Evolutionary conservation across 2,113 vertebrate genomes (phyloP), one percentile per base, ranked within the genome.

Genomic region (Hiodon alosoides): DNA sequence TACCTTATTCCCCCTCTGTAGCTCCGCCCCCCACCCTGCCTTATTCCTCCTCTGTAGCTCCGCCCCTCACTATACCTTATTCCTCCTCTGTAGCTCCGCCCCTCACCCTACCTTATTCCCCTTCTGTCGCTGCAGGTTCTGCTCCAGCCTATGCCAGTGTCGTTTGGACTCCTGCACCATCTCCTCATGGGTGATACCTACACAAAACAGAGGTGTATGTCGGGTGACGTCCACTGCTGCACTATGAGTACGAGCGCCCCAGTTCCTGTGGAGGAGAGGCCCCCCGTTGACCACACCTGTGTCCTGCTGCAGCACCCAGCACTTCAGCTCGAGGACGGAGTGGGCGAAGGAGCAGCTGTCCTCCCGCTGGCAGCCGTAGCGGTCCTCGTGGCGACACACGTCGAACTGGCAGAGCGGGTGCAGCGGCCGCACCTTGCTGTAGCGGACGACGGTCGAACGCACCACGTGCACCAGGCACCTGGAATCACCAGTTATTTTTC

Each of bases 381-480:
- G 96, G 71, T 96, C 94, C 86, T 98, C 96, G 0, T 98, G 97
- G 4, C 96, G 94, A 84, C 97, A 99, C 75, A 98, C 93, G 0
- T 98, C 97, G 0, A 99, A 97, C 91, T 98, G 97, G 87, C 96
- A 99, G 79, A 97, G 94, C 48, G 95, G 94, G 88, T 98, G 95
- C 85, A 98, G 93, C 57, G 96, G 95, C 8, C 97, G 95, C 77
- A 99, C 94, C 88, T 99, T 99, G 83, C 94, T 96, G 85, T 99
- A 98, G 72, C 95, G 95, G 83, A 99, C 90, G 4, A 96, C 95
- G 77, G 96, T 94, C 73, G 95, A 97, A 82, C 96, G 93, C 79
- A 98, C 91, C 52, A 98, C 96, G 74, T 99, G 97, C 86, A 99
- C 97, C 85, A 99, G 93, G 94, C 97, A 99, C 92, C 97, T 99